Evolutionary conservation across 2,888 invertebrate genomes (phyloP).

Genomic region (Ferdinandea cuprea): DNA sequence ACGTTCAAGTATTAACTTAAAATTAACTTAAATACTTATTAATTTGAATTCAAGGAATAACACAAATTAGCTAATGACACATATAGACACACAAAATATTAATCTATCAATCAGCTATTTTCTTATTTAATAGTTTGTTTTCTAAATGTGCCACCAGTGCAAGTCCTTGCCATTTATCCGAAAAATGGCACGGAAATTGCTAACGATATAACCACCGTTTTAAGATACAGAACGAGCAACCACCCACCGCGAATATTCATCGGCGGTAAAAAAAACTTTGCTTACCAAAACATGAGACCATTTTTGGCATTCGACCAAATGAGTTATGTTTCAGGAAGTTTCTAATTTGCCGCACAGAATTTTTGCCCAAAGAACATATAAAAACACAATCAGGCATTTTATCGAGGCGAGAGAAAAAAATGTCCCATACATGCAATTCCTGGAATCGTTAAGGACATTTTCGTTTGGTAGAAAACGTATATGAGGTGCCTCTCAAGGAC

Average conservation of each 20-base stretch:
- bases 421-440: conserved; percentile 61
- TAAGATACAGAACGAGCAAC: conserved; percentile 4
- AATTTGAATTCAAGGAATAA: too few relatives aligned
- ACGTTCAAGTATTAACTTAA: too few relatives aligned
- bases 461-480: conserved; percentile 46
- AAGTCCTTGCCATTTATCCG: too few relatives aligned
- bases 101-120: too few relatives aligned
- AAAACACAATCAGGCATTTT: conserved; percentile 18
- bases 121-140: too few relatives aligned
- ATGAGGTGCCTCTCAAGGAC: conserved; percentile 44
- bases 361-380: conserved; percentile 21
- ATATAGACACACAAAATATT: too few relatives aligned
- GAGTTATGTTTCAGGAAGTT: conserved; percentile 63
- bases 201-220: too few relatives aligned
- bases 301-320: conserved; percentile 65
- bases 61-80: too few relatives aligned
- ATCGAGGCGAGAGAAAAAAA: conserved; percentile 48
- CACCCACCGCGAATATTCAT: conserved; percentile 31
- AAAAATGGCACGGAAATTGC: too few relatives aligned
- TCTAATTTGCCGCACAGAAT: conserved; percentile 67
- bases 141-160: too few relatives aligned
- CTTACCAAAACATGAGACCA: background rate
- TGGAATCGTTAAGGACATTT: conserved; percentile 62
- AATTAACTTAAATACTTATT: too few relatives aligned
- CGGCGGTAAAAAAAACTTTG: background rate